Evolutionary conservation across 1,140 invertebrate species (phyloP).

Genomic region (Propsilocerus akamusi): DNA sequence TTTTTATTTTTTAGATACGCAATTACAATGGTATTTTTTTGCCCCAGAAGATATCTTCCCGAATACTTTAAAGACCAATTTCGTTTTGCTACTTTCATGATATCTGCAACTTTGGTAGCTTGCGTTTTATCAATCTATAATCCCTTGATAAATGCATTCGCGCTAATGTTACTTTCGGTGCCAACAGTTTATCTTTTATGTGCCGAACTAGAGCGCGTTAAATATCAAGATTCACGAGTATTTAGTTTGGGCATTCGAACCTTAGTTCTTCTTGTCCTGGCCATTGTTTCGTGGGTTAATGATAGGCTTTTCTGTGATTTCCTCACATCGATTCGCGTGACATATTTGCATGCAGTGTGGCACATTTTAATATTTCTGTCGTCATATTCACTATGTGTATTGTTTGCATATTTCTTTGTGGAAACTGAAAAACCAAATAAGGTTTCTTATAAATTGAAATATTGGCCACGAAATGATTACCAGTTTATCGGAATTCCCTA

Average conservation of each 20-base stretch:
- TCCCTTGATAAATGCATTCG: constrained; percentile 59
- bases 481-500: constrained; percentile 47
- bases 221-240: constrained; percentile 41
- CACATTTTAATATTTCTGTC: constrained; percentile 64
- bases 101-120: constrained; percentile 24
- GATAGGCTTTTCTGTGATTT: constrained; percentile 60
- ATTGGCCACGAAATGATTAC: constrained; percentile 55
- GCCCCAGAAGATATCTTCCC: constrained; percentile 48
- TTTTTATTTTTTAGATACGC: constrained; percentile 22
- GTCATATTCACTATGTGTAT: constrained; percentile 49
- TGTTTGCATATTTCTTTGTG: constrained; percentile 62
- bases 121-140: constrained; percentile 48
- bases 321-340: constrained; percentile 53
- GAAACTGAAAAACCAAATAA: constrained; percentile 48
- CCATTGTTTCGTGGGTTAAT: constrained; percentile 55
- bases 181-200: constrained; percentile 46
- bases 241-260: constrained; percentile 45
- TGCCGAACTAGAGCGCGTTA: constrained; percentile 39
- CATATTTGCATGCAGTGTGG: constrained; percentile 64
- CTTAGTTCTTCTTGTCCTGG: constrained; percentile 41
- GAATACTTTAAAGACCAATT: constrained; percentile 22
- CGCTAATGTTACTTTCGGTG: constrained; percentile 50
- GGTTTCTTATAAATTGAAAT: constrained; percentile 41
- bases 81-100: neutral
- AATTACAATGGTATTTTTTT: constrained; percentile 41